Conservation (phyloP, 2,888 invertebrate genomes). For the Xylota segnis region DNA sequence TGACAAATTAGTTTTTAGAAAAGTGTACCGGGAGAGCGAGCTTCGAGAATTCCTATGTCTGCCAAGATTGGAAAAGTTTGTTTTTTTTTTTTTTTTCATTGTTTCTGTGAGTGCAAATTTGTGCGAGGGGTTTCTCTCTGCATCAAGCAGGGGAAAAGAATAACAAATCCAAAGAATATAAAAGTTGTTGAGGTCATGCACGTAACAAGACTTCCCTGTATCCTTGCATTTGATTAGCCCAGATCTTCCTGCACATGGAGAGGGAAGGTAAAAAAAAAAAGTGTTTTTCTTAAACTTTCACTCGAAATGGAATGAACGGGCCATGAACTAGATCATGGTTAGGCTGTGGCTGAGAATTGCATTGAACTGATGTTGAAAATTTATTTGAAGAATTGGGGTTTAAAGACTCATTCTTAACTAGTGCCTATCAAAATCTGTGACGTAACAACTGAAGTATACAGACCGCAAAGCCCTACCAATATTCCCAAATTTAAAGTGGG, state of each 20-base stretch:
- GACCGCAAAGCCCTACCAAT: no score
- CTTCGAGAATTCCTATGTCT: constrained; percentile 40
- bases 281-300: constrained; percentile 10
- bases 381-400: no score
- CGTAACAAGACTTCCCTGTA: constrained; percentile 43
- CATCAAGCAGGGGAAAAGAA: constrained; percentile 3
- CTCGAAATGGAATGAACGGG: background rate
- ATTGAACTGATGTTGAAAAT: no score
- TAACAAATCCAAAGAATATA: constrained; percentile 30
- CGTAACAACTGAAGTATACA: no score
- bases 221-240: constrained; percentile 59
- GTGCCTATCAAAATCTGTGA: no score
- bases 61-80: constrained; percentile 58
- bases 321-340: constrained; percentile 25
- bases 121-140: background rate
- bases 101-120: background rate
- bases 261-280: background rate
- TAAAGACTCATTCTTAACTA: no score
- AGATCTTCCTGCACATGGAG: no score
- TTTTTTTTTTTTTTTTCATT: constrained; percentile 4
- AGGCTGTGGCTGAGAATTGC: background rate
- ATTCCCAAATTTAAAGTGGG: no score
- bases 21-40: constrained; percentile 19
- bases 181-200: constrained; percentile 52
- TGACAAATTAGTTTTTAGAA: constrained; percentile 66